Conservation (phyloP, 2,888 invertebrate genomes). For the Oconnorella tubifera region DNA sequence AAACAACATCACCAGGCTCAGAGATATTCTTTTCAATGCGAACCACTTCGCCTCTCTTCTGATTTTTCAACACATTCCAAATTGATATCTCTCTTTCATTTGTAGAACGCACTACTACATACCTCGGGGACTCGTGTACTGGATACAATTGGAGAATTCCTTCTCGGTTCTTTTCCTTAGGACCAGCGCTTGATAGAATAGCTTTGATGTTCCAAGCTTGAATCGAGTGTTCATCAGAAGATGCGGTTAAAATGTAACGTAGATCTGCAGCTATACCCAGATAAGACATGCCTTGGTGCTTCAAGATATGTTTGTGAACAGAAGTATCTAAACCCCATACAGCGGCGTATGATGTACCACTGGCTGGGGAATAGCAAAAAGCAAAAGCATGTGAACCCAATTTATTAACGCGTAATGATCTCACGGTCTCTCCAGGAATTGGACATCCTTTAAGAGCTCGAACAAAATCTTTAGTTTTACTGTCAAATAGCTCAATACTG, state of each 20-base stretch:
- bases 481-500: conserved; percentile 48
- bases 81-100: conserved; percentile 50
- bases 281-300: conserved; percentile 43
- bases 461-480: conserved; percentile 43
- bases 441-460: conserved; percentile 48
- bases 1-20: conserved; percentile 46
- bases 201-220: conserved; percentile 50
- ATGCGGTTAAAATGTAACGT: conserved; percentile 46
- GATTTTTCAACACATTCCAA: conserved; percentile 49
- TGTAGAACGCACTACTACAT: conserved; percentile 46
- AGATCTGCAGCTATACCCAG: conserved; percentile 48
- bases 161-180: conserved; percentile 43
- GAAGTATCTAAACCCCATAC: conserved; percentile 55
- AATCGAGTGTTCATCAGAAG: conserved; percentile 43
- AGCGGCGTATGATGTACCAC: conserved; percentile 47
- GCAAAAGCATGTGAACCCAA: conserved; percentile 49
- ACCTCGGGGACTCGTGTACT: conserved; percentile 45
- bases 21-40: conserved; percentile 47
- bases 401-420: conserved; percentile 43
- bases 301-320: conserved; percentile 54
- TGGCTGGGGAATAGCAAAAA: conserved; percentile 42
- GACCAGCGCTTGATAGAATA: conserved; percentile 44
- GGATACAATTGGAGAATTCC: conserved; percentile 45
- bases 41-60: conserved; percentile 43
- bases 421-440: conserved; percentile 39